Base-by-base conservation (phyloP, 2,797 vertebrate species). In the Lates japonicus region DNA sequence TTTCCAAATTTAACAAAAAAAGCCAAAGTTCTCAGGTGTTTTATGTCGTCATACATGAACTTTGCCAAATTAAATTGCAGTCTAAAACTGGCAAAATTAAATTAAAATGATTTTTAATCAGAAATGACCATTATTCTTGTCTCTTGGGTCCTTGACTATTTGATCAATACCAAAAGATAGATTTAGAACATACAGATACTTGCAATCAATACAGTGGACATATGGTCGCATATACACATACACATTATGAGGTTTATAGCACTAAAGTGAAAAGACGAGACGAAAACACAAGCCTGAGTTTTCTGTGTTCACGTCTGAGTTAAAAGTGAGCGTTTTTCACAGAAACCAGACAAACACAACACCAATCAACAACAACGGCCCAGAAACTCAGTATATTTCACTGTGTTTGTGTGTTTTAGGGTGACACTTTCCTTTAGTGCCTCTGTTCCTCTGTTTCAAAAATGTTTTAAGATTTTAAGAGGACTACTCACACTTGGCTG, bases 401-500 rank as follows among this genome's bases (percentile, higher is more conserved):
- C 29, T 29, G 13, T 29, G 41, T 65, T 48, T 54, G 33, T 25
- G 0, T 44, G 33, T 71, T 66, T 68, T 7, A 1, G 20, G 20
- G 4, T 5, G 19, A 22, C 37, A 20, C 12, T 41, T 54, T 22
- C 55, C 35, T 57, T 54, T 9, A 19, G 17, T 20, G 17, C 29
- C 64, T 41, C 48, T 46, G 29, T 31, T n/a, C 7, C 9, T 49
- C 19, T 4, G 29, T 59, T 62, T 25, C 8, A 55, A 35, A 25
- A 42, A 13, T 3, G 42, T 20, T 25, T 29, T 17, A 1, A 46
- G 2, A 31, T 35, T 68, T 55, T 17, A 20, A 29, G n/a, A 42
- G 22, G n/a, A 25, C 49, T 5, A 83, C 94, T 94, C 78, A 96
- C 95, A 96, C 65, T 96, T 95, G 58, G 95, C 90, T 17, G 95